Base-by-base conservation (phyloP, 2,797 vertebrate species). In the Hyperoplus immaculatus region DNA sequence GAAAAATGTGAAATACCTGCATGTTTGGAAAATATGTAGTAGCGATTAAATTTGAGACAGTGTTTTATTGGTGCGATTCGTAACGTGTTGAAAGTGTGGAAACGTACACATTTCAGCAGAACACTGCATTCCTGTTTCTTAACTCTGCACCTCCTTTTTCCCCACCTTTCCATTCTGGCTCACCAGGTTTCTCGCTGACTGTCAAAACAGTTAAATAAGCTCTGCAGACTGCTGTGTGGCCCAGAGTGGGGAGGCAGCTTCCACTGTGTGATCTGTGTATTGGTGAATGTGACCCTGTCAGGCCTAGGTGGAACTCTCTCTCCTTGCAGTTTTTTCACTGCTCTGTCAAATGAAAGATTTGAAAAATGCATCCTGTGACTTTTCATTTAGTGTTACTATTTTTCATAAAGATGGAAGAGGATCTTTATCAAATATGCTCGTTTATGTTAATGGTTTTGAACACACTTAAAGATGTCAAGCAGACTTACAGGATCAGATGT, bases 151-250 rank as follows among this genome's bases (percentile, higher is more conserved):
- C 45, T 76, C 73, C 71, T 71, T 50, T 67, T 61, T 38, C 54
- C 41, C 49, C 49, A n/a, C 66, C 60, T 68, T 78, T 82, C 62
- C 69, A 46, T 78, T 90, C 66, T 75, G 75, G 80, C 70, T 81
- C 80, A 74, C 56, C 53, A 51, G 64, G 75, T 88, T 76, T 87
- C 63, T 71, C 62, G 59, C 59, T 47, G 63, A 79, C 69, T 81
- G 69, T 88, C 77, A 86, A 82, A 86, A 68, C 81, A 68, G 60
- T 88, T 74, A 71, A 81, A 77, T 78, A 6, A 66, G 73, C 80
- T 78, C 55, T 65, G 62, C n/a, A 18, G 50, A 21, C 41, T 36
- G 57, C 61, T 63, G 70, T 74, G 78, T 75, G 72, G 54, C 69
- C 73, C 54, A 12, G 21, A 42, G 58, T 18, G 67, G 36, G 70